phyloP scores from a whole-genome alignment of 35 echinoderm and acorn worm genomes.

The Lytechinus pictus region DNA sequence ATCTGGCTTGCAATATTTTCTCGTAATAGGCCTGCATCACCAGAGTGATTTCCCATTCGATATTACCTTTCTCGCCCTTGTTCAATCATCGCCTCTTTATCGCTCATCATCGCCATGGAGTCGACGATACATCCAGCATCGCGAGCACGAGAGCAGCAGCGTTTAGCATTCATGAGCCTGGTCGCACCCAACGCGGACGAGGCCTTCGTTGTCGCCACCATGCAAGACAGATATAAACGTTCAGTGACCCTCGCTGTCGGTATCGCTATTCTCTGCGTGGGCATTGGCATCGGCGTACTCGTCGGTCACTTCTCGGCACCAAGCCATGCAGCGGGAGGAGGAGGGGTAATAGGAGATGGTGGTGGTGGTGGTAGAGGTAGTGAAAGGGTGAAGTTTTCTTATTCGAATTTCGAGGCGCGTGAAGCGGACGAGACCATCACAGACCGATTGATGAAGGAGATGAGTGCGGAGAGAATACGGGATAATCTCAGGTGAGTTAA shows the following conservation, averaged over 20 bases:
- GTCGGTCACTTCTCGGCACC: conserved; percentile 37
- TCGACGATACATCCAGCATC: conserved; percentile 17
- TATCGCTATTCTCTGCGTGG: conserved; percentile 26
- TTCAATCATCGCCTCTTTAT: neutral
- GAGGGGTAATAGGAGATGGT: neutral
- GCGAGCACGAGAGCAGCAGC: neutral
- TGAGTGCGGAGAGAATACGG: conserved; percentile 15
- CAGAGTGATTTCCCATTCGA: neutral
- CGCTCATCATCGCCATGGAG: neutral
- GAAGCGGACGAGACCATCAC: conserved; percentile 5
- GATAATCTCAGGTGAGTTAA: conserved; percentile 1
- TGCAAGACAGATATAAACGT: neutral
- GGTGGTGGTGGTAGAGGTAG: neutral
- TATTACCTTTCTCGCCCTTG: conserved; percentile 9
- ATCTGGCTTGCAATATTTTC: neutral
- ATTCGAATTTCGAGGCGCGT: neutral
- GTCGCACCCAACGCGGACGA: conserved; percentile 31
- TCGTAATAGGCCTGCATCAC: neutral
- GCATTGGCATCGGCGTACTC: conserved; percentile 6
- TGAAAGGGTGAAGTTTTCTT: neutral
- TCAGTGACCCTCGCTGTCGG: conserved; percentile 32
- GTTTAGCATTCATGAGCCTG: conserved; percentile 20
- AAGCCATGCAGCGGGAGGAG: neutral
- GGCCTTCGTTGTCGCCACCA: conserved; percentile 21
- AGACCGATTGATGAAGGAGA: neutral